Percentiles rank a stretch among this genome's conserved stretches.
These are phyloP conservation scores for Bufotes viridis DNA, from an alignment of 2,797 vertebrate genomes.

Conservation along the genomic window DNA sequence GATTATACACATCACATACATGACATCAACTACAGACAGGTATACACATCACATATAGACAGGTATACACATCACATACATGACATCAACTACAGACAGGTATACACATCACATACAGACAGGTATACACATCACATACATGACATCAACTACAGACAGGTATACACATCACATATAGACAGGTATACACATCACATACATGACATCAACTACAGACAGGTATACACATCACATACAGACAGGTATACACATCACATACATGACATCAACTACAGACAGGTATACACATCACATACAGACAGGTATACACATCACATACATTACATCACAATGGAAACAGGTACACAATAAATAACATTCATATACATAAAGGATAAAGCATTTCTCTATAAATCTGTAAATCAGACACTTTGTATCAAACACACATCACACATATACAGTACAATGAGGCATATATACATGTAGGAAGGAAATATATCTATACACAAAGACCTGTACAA, in stretches of 20 bases:
- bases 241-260: not conserved
- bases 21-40: too few species aligned
- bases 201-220: too few species aligned
- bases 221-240: too few species aligned
- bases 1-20: too few species aligned
- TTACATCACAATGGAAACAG: not conserved
- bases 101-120: not conserved
- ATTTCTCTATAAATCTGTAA: too few species aligned
- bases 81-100: too few species aligned
- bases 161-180: not conserved
- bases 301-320: not conserved
- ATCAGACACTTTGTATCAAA: too few species aligned
- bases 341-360: not conserved
- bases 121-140: not conserved
- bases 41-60: too few species aligned
- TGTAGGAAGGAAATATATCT: too few species aligned
- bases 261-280: too few species aligned
- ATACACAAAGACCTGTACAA: not conserved
- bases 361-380: not conserved
- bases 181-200: not conserved
- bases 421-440: not conserved
- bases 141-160: not conserved
- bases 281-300: too few species aligned
- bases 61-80: not conserved
- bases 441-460: too few species aligned